These are phyloP conservation scores for Heliothis peltigera DNA, from an alignment of 2,888 invertebrate genomes.

Conservation along the genomic window DNA sequence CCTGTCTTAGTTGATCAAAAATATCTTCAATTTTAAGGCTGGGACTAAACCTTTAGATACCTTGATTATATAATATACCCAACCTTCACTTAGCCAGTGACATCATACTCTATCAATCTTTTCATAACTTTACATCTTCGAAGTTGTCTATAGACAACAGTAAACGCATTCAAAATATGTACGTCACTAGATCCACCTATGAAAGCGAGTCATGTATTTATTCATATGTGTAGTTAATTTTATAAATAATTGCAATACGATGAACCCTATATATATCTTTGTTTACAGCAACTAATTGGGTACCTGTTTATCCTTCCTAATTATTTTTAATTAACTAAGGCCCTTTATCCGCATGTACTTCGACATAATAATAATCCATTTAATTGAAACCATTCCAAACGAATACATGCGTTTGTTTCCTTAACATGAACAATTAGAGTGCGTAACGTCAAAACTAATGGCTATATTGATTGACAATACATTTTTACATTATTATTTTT, in stretches of 20 bases:
- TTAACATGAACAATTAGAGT: not conserved
- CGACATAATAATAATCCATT: not conserved
- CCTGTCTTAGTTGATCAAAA: too few relatives aligned
- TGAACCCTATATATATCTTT: conserved; percentile 10
- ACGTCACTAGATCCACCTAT: conserved; percentile 25
- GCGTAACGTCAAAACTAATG: not conserved
- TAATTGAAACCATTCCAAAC: conserved; percentile 20
- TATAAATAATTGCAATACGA: conserved; percentile 9
- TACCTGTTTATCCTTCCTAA: conserved; percentile 24
- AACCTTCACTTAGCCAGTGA: too few relatives aligned
- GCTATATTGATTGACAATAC: not conserved
- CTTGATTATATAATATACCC: too few relatives aligned
- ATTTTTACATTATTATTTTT: not conserved
- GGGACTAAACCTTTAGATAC: too few relatives aligned
- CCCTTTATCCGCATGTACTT: conserved; percentile 21
- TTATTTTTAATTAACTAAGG: conserved; percentile 20
- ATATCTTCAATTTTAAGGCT: too few relatives aligned
- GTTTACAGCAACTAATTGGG: conserved; percentile 25
- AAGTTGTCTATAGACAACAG: not conserved
- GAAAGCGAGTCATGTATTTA: not conserved
- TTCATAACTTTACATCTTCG: not conserved
- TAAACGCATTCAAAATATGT: conserved; percentile 15
- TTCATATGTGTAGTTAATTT: conserved; percentile 16
- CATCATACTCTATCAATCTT: too few relatives aligned
- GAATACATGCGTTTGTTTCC: conserved; percentile 2